Evolutionary conservation across 2,113 vertebrate species (phyloP).

Genomic region (Hypomesus transpacificus): DNA sequence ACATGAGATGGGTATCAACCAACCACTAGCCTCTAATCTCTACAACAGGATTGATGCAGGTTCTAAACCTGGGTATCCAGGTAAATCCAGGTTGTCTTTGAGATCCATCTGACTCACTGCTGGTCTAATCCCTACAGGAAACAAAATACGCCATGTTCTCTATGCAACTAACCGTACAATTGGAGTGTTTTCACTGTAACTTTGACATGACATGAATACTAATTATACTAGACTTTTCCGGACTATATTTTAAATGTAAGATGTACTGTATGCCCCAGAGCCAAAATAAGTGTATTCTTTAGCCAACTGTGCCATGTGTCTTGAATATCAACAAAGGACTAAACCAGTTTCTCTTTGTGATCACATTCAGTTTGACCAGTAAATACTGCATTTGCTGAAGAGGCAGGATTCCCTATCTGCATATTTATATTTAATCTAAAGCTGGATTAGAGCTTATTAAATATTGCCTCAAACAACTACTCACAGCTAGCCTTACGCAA

Average conservation of each 20-base stretch:
- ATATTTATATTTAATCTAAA: constrained; percentile 57
- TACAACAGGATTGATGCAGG: constrained; percentile 23
- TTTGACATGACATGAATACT: too few relatives aligned
- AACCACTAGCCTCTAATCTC: constrained; percentile 40
- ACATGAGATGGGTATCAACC: constrained; percentile 54
- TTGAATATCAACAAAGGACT: constrained; percentile 42
- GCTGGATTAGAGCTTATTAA: constrained; percentile 58
- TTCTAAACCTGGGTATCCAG: too few relatives aligned
- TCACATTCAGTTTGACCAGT: constrained; percentile 45
- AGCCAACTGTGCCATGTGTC: constrained; percentile 24
- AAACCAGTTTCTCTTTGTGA: constrained; percentile 48
- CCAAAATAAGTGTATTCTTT: constrained; percentile 3
- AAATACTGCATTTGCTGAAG: constrained; percentile 46
- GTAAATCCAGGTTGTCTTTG: too few relatives aligned
- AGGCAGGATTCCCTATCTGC: constrained; percentile 44
- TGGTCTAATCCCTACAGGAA: too few relatives aligned
- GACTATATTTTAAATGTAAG: neutral
- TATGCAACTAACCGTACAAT: too few relatives aligned
- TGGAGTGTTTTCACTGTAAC: too few relatives aligned
- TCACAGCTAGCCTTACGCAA: constrained; percentile 32
- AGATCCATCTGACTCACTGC: too few relatives aligned
- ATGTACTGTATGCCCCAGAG: constrained; percentile 4
- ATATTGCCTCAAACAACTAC: constrained; percentile 45
- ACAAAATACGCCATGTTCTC: too few relatives aligned
- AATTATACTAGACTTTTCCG: too few relatives aligned